A percentile compares a stretch with the other conserved stretches of the same genome.
Conservation (phyloP, 2,113 vertebrate species). For the Diadophis punctatus region DNA sequence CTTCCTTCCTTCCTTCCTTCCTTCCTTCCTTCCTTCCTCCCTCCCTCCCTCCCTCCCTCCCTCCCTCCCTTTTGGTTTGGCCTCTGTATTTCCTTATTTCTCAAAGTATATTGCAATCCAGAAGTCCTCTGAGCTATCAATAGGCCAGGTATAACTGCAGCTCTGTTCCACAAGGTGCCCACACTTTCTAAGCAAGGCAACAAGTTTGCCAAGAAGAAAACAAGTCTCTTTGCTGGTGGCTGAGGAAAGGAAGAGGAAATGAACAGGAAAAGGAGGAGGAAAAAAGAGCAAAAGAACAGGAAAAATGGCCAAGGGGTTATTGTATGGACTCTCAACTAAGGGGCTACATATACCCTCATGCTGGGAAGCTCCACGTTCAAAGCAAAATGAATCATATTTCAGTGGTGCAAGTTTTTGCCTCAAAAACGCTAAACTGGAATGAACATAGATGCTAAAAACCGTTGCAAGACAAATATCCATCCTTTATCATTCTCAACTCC, state of each 20-base stretch:
- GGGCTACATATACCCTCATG: not conserved
- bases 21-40: not conserved
- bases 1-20: not conserved
- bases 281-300: not conserved
- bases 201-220: not conserved
- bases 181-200: not conserved
- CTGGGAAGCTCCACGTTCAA: not conserved
- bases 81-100: not conserved
- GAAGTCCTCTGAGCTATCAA: not conserved
- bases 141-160: not conserved
- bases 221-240: not conserved
- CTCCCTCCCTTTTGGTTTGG: not conserved
- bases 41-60: not conserved
- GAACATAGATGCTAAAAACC: not conserved
- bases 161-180: not conserved
- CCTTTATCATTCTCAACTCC: not conserved
- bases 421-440: not conserved
- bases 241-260: not conserved
- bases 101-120: not conserved
- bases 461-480: not conserved
- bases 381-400: not conserved
- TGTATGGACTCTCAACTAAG: not conserved
- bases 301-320: not conserved
- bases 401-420: not conserved
- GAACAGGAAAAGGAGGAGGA: not conserved